phyloP scores from a whole-genome alignment of 2,888 invertebrate species.

The Tridacna crocea region DNA sequence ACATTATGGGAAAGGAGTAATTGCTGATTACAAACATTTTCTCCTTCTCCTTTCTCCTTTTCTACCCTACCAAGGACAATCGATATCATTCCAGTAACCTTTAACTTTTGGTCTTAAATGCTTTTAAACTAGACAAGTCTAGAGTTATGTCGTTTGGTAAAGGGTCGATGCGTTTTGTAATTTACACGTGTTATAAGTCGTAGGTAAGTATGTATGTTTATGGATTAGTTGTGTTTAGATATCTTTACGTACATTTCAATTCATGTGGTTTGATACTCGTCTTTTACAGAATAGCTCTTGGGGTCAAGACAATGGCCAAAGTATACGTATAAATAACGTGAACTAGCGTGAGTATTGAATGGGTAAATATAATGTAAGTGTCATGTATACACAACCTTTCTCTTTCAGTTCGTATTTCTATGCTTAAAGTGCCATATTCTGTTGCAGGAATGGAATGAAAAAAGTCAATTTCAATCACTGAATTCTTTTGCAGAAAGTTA shows the following conservation, averaged over 20 bases:
- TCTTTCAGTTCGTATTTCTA: slow-evolving; percentile 8
- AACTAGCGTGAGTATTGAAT: slow-evolving; percentile 13
- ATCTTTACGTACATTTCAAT: neutral
- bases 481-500: too few species aligned
- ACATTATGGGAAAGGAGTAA: too few species aligned
- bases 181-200: neutral
- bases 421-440: neutral
- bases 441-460: too few species aligned
- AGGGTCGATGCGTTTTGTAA: neutral
- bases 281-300: slow-evolving; percentile 18
- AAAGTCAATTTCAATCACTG: too few species aligned
- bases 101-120: too few species aligned
- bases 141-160: too few species aligned
- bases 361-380: slow-evolving; percentile 21
- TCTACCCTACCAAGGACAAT: too few species aligned
- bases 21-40: too few species aligned
- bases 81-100: too few species aligned
- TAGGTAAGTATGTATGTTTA: neutral
- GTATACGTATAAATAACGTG: slow-evolving; percentile 4
- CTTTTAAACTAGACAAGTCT: too few species aligned
- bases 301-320: slow-evolving; percentile 8
- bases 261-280: slow-evolving; percentile 15
- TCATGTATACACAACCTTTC: neutral
- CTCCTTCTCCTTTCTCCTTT: too few species aligned
- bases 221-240: neutral